Evolutionary conservation across 2,797 vertebrate genomes (phyloP), one percentile per base, ranked within the genome.

Genomic region (Paedocypris micromegethes): DNA sequence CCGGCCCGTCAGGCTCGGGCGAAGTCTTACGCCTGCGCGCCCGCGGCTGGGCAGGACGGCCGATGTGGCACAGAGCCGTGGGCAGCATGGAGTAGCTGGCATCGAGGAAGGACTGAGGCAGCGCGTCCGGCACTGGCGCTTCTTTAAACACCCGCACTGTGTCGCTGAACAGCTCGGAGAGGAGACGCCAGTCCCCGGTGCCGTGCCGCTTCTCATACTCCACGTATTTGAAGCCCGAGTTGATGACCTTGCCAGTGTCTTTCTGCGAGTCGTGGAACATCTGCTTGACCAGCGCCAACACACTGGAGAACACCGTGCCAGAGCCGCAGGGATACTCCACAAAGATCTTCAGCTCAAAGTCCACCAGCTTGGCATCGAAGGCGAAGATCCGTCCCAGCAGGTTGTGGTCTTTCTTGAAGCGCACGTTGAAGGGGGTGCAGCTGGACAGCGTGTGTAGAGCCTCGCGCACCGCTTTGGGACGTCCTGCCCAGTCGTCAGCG

Each of bases 321-420:
- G 92, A 92, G n/a, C 93, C 92, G 0, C 88, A 88, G 0, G 93
- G 93, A 46, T 95, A 94, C 70, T 95, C 94, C 0, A 89, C 85
- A 39, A 93, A 95, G 4, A 95, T 86, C 84, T 90, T 93, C 43
- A 95, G 82, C 84, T 95, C 93, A 9, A 90, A 91, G 67, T 94
- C 92, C 0, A 87, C 87, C 5, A 90, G 78, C 74, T 85, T 86
- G 42, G 88, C 88, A 1, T 95, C 93, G 0, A 94, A 94, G 4
- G 93, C 92, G 2, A 91, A 87, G n/a, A 93, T 86, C 0, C 93
- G 85, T 0, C 92, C 94, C 64, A 91, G 78, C 67, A 94, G 78
- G 2, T 86, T 82, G 5, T 93, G 94, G 80, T 96, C 94, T 82
- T 93, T 94, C 78, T 93, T 92, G 83, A 94, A 94, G 69, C 93